Base-by-base conservation (phyloP, 1,140 invertebrate species). In the Panulirus ornatus region DNA sequence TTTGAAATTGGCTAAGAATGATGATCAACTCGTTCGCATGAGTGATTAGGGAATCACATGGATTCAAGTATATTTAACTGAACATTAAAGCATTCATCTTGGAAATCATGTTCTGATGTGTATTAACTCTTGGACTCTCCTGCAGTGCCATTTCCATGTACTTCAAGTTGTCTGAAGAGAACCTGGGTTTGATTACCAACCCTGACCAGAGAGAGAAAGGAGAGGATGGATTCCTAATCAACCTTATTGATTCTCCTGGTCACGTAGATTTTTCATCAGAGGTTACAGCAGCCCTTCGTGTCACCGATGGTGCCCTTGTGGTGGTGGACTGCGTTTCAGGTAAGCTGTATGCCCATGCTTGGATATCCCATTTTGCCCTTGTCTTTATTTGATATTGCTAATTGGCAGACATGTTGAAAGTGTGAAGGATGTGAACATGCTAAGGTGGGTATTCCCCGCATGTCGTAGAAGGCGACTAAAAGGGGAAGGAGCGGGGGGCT, bases 221-320 rank as follows among this genome's bases (percentile, higher is more conserved):
- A 19, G 96, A 97, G 93, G 98, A 97, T 94, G 98, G 98, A 95
- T 99, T 99, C 95, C 97, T 99, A 94, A 99, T 99, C 95, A 99
- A 99, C 94, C 95, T 99, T 94, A 99, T 99, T 93, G 99, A 99
- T 95, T 99, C 99, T 66, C 99, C 99, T 93, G 99, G 99, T 91
- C 99, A 99, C 96, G 99, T 99, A 94, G 99, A 99, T 94, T 99
- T 99, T 95, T 99, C 98, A 0, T 99, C 98, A 93, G 99, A 99
- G 95, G 99, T 99, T 91, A 99, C 99, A 85, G 99, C 99, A 93
- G 99, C 99, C 92, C 96, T 99, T 84, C 97, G 99, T 96, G 99
- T 99, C 66, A 99, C 99, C 94, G 99, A 99, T 95, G 99, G 99
- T 94, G 99, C 99, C 93, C 96, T 99, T 73, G 99, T 99, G 81